Base-by-base conservation (phyloP, 2,888 invertebrate genomes). In the Monoplex corrugatus region DNA sequence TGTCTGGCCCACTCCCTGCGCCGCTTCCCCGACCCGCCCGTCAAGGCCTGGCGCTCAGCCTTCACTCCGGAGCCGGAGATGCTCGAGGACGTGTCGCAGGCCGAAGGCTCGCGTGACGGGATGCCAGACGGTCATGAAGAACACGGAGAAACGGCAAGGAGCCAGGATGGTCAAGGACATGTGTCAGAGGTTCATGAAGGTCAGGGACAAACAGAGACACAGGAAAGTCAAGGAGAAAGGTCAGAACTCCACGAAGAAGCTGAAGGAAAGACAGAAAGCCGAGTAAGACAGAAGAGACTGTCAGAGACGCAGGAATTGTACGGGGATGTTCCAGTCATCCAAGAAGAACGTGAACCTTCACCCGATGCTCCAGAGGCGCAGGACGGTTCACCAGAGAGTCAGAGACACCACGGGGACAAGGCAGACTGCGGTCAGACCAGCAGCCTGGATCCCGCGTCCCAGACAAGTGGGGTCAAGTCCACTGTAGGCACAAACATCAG, bases 1-100 rank as follows among this genome's bases (percentile, higher is more conserved):
- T 38, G 50, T 82, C 19, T 91, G 82, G 75, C 75, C n/a, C 68
- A 80, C 78, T 23, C 89, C 87, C 19, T 90, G 32, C 43, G 40
- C 8, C 32, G 57, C 0, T 78, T 89, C 63, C 40, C 63, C n/a
- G 75, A 86, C 45, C 82, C 82, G 3, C 82, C 82, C n/a, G 13
- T 32, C 32, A 44, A 6, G 2, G 72, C 23, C n/a, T 44, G 44
- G 38, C 28, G 32, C 19, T 16, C 57, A 28, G 8, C 44, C 32
- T 28, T 50, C 78, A 23, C 40, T 0, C 57, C 45, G 10, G 78
- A 38, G 13, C 50, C 78, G 32, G n/a, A 87, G 57, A 23, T 84
- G 1, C 23, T 40, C 43, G 45, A 45, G 44, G 88, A 84, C 6
- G 19, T 5, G 23, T 23, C 32, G n/a, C 44, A 82, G 45, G 32